phyloP scores from a whole-genome alignment of 2,113 vertebrate species.

The Brachyhypopomus occidentalis region DNA sequence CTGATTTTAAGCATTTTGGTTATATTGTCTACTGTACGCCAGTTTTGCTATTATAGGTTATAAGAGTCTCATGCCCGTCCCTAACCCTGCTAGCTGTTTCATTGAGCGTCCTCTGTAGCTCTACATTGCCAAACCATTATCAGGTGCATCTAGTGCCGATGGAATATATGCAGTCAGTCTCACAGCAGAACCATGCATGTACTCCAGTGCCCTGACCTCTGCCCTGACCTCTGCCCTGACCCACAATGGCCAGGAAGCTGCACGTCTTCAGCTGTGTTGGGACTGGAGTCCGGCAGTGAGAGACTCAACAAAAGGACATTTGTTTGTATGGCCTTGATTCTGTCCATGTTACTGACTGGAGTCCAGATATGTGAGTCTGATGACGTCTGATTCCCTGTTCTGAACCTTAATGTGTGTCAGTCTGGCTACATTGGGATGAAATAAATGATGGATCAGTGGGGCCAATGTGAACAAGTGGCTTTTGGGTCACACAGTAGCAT shows the following conservation, averaged over 20 bases:
- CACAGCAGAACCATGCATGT: constrained; percentile 24
- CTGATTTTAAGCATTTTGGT: not conserved
- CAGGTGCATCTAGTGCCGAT: constrained; percentile 16
- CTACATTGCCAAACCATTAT: constrained; percentile 16
- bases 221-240: constrained; percentile 39
- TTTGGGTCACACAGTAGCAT: not conserved
- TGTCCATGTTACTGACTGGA: constrained; percentile 19
- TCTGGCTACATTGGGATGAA: not conserved
- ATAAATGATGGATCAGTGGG: not conserved
- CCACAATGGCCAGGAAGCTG: constrained; percentile 38
- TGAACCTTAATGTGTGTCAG: not conserved
- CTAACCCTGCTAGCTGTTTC: not conserved
- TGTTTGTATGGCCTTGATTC: constrained; percentile 52
- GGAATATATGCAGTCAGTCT: not conserved
- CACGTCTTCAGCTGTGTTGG: constrained; percentile 17
- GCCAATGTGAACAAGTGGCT: not conserved
- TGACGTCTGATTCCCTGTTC: constrained; percentile 19
- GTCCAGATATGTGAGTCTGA: constrained; percentile 28
- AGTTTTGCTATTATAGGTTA: constrained; percentile 15
- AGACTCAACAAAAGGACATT: constrained; percentile 54
- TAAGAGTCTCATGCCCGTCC: not conserved
- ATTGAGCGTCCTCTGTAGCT: not conserved
- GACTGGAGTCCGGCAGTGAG: constrained; percentile 32
- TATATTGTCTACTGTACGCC: not conserved
- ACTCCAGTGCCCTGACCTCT: constrained; percentile 36